Evolutionary conservation across 1,140 invertebrate genomes (phyloP).

Genomic region (Ceratina calcarata): DNA sequence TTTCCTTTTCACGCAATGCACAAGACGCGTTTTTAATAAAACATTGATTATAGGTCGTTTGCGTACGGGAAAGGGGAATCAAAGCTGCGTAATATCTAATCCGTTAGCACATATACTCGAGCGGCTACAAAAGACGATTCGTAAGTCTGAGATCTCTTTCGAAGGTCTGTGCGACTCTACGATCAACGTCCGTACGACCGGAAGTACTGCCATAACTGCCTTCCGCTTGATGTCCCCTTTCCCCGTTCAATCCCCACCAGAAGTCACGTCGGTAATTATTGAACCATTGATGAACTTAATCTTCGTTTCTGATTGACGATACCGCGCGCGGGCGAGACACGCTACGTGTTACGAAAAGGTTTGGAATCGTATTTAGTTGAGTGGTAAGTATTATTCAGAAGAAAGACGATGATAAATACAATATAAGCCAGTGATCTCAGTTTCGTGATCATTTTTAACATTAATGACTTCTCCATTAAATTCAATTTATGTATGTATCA

Average conservation of each 20-base stretch:
- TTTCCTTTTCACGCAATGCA: not conserved
- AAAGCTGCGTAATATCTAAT: not conserved
- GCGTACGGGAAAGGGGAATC: too few species aligned
- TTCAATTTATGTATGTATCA: too few species aligned
- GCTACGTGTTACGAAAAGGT: not conserved
- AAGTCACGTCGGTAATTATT: constrained; percentile 60
- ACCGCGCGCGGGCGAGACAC: not conserved
- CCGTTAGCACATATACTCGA: not conserved
- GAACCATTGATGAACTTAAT: constrained; percentile 55
- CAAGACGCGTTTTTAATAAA: too few species aligned
- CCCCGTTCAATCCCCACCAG: constrained; percentile 32
- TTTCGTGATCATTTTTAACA: too few species aligned
- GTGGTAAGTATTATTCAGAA: too few species aligned
- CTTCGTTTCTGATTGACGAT: constrained; percentile 16
- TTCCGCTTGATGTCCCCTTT: constrained; percentile 66
- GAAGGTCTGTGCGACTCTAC: constrained; percentile 55
- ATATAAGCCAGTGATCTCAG: too few species aligned
- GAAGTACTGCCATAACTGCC: constrained; percentile 70
- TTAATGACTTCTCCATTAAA: too few species aligned
- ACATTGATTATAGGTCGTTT: not conserved
- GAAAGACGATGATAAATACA: too few species aligned
- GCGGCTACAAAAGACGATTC: constrained; percentile 12
- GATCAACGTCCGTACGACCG: constrained; percentile 67
- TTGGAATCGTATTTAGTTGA: too few species aligned
- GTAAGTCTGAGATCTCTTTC: constrained; percentile 56